Conservation (phyloP, 37 sponge, comb jelly and placozoan genomes). For the Crambe crambe region DNA sequence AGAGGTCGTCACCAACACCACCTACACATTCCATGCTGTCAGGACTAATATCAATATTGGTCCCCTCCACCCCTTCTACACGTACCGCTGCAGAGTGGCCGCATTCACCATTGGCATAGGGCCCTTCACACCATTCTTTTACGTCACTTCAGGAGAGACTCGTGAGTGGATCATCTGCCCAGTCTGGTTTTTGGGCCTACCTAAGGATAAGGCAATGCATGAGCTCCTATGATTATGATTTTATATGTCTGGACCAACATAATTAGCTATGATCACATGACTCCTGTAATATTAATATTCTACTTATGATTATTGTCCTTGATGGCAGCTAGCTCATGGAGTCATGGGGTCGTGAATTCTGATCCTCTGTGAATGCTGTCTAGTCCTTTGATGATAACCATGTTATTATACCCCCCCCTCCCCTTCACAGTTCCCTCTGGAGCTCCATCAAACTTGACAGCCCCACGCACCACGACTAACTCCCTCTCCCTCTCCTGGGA, state of each 20-base stretch:
- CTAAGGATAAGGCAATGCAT: no score
- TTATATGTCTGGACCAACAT: no score
- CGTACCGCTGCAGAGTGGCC: no score
- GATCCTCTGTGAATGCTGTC: background rate
- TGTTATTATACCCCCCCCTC: no score
- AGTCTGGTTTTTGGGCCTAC: no score
- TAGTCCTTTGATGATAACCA: background rate
- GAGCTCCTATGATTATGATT: no score
- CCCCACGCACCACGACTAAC: background rate
- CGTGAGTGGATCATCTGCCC: background rate
- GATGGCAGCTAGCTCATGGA: no score
- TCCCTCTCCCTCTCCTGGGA: conserved; percentile 23
- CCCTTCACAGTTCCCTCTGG: background rate
- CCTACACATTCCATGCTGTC: background rate
- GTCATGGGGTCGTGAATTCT: background rate
- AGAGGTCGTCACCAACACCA: background rate
- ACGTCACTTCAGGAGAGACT: background rate
- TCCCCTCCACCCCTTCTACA: no score
- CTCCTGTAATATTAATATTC: no score
- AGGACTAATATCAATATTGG: background rate
- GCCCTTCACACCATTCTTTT: conserved; percentile 9
- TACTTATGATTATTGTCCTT: no score
- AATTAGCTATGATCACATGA: no score
- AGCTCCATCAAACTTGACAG: background rate
- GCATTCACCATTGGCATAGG: conserved; percentile 23